phyloP scores from a whole-genome alignment of 2,797 vertebrate species.

The Enteromius anoplus region DNA sequence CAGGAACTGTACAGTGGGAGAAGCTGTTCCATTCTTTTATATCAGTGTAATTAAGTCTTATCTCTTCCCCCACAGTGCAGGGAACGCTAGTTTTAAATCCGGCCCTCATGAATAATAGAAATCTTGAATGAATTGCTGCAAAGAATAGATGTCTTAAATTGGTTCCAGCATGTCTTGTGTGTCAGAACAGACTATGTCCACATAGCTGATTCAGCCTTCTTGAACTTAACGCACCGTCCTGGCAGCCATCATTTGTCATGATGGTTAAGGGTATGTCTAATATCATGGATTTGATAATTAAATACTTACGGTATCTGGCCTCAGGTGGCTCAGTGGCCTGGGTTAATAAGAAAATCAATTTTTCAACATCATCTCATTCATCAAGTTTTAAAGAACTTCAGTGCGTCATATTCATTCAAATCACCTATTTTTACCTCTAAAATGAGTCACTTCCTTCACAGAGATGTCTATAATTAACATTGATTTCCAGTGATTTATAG shows the following conservation, averaged over 20 bases:
- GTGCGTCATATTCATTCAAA: neutral
- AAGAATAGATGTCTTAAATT: slow-evolving; percentile 40
- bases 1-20: neutral
- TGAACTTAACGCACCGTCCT: slow-evolving; percentile 11
- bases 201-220: neutral
- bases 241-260: slow-evolving; percentile 23
- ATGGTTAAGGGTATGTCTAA: slow-evolving; percentile 14
- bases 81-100: slow-evolving; percentile 6
- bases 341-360: slow-evolving; percentile 54
- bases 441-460: slow-evolving; percentile 1
- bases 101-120: slow-evolving; percentile 35
- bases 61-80: slow-evolving; percentile 19
- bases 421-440: slow-evolving; percentile 4
- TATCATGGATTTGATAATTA: slow-evolving; percentile 10
- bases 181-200: slow-evolving; percentile 9
- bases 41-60: slow-evolving; percentile 30
- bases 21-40: slow-evolving; percentile 15
- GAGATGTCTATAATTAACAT: slow-evolving; percentile 1
- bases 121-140: slow-evolving; percentile 41
- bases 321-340: slow-evolving; percentile 19
- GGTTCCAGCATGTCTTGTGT: slow-evolving; percentile 7
- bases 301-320: slow-evolving; percentile 40
- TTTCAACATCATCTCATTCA: slow-evolving; percentile 55
- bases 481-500: slow-evolving; percentile 6
- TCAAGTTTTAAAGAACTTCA: slow-evolving; percentile 33